phyloP scores from a whole-genome alignment of 2,888 invertebrate genomes.

The Zygothrica quintamaculata region DNA sequence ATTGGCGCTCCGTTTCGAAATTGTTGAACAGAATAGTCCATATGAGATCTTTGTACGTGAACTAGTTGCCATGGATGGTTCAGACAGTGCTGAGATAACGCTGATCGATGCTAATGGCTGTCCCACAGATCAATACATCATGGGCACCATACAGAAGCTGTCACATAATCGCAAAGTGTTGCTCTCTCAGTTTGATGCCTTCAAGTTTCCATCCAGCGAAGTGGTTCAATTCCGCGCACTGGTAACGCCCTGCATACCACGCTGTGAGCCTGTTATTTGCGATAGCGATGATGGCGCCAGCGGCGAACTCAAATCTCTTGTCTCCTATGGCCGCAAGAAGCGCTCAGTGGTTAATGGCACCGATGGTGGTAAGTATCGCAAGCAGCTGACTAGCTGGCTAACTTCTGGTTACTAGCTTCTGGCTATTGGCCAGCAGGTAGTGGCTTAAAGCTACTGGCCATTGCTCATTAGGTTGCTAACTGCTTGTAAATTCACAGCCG shows the following conservation, averaged over 20 bases:
- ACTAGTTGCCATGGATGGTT: constrained; percentile 97
- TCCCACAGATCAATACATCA: constrained; percentile 96
- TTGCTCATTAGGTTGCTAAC: constrained; percentile 44
- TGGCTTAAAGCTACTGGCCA: constrained; percentile 10
- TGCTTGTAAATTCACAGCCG: constrained; percentile 64
- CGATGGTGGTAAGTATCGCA: constrained; percentile 79
- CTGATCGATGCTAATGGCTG: constrained; percentile 96
- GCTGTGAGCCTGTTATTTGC: constrained; percentile 96
- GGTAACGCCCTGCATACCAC: constrained; percentile 96
- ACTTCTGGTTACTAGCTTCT: constrained; percentile 12
- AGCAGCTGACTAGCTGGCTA: constrained; percentile 8
- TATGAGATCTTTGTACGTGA: constrained; percentile 98
- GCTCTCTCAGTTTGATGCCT: constrained; percentile 96
- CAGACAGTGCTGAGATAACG: constrained; percentile 95
- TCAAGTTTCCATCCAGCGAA: constrained; percentile 98
- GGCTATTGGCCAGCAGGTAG: background rate
- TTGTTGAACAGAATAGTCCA: constrained; percentile 95
- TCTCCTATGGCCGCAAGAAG: constrained; percentile 93
- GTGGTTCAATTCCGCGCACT: constrained; percentile 97
- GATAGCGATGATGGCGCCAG: constrained; percentile 91
- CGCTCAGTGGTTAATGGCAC: constrained; percentile 87
- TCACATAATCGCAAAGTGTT: constrained; percentile 92
- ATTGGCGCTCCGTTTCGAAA: constrained; percentile 95
- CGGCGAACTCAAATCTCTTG: constrained; percentile 92
- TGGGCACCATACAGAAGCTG: constrained; percentile 96